Base-by-base conservation (phyloP, 2,888 invertebrate species). In the Chydorus sphaericus region DNA sequence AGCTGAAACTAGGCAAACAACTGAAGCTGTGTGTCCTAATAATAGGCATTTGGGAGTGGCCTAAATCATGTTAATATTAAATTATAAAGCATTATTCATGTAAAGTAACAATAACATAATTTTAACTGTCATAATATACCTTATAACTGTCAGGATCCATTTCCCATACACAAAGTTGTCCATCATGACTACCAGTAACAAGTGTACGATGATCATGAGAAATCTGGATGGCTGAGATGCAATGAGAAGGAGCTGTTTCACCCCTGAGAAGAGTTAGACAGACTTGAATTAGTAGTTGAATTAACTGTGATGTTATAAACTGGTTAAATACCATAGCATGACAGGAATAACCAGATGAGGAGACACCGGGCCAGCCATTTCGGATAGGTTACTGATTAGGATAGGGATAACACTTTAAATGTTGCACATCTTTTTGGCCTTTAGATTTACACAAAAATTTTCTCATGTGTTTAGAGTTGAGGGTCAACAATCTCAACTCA, bases 121-220 rank as follows among this genome's bases (percentile, higher is more conserved):
- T 38, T 11, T 5, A 33, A n/a, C 16, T 18, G 8, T 7, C 23
- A 62, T 66, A 54, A 39, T 33, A 48, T 54, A 76, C 77, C 71
- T 88, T 83, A 59, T 90, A 69, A 0, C 82, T 81, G 61, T 82
- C 81, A 0, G 87, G 84, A 62, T 89, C 83, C 38, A 88, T 81
- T 71, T 85, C 82, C 97, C 97, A 98, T 53, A 97, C 77, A 68
- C 93, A 92, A 63, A 98, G 89, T 71, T 97, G 97, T 6, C 97
- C 98, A 73, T 98, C 97, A 66, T 94, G 90, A 70, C 94, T 93
- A 31, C 96, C 97, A 3, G 97, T 97, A 49, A 94, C 87, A 49
- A 98, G 75, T 10, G 90, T 91, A 68, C 81, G 84, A 69, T 92
- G 88, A 72, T 96, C 93, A 59, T 85, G 80, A 20, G 94, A 91